Evolutionary conservation across 2,797 vertebrate species (phyloP), one percentile per base, ranked within the genome.

Genomic region (Thunnus albacares): DNA sequence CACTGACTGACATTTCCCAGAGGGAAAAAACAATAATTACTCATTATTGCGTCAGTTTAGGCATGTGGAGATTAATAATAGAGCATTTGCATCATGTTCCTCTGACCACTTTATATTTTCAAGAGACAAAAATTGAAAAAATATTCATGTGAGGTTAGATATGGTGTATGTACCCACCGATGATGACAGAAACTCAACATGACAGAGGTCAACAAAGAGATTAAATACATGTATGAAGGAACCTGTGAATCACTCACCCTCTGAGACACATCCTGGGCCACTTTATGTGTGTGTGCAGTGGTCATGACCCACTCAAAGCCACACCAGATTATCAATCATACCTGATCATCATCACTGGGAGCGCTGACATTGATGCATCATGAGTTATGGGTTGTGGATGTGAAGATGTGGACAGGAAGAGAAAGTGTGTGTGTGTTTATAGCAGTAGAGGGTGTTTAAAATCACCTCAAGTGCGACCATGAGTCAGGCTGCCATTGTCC

Each of bases 131-230:
- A 0, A 63, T 7, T 52, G 58, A 38, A 10, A 24, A 20, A 6
- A 0, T 62, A 71, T 63, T 43, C 17, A 52, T 28, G n/a, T 5
- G 63, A 68, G 68, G 51, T 75, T 52, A 64, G 51, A 75, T 77
- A 62, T 15, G 5, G 33, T 60, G 64, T 56, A 56, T 15, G 18
- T 57, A 20, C 22, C 47, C 18, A 51, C 41, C 35, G 60, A 68
- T 26, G 49, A 56, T 71, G 79, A 76, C 35, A 55, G 55, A 72
- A 53, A 89, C 69, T 51, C 20, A 73, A 68, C 73, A 53, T 55
- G 91, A 85, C 86, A 88, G 66, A 89, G 81, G 84, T 90, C 89
- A 91, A 66, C 83, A 45, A 75, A 80, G 56, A 59, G 60, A 90
- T 89, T 86, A 90, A 89, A 84, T 67, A 57, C 72, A 73, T 71